phyloP scores from a whole-genome alignment of 2,797 vertebrate species.

The Falco peregrinus region DNA sequence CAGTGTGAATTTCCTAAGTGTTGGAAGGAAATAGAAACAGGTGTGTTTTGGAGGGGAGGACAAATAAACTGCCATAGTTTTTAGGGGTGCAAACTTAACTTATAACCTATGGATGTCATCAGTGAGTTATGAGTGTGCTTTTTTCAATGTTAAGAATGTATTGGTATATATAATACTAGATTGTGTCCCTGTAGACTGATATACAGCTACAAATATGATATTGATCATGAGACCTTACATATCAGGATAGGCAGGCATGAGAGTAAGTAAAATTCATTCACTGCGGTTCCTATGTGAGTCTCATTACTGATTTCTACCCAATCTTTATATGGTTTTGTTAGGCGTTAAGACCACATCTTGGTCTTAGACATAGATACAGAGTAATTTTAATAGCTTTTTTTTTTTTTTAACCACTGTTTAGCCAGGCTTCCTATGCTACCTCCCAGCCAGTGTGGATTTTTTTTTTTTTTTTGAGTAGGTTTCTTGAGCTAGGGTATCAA shows the following conservation, averaged over 20 bases:
- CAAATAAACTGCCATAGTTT: not conserved
- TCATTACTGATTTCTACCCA: not conserved
- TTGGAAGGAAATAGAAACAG: not conserved
- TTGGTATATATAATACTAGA: not conserved
- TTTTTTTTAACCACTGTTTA: not conserved
- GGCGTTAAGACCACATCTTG: not conserved
- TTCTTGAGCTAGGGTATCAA: slow-evolving; percentile 26
- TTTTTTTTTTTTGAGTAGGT: not conserved
- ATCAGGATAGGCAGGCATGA: not conserved
- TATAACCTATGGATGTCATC: not conserved
- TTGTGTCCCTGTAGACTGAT: not conserved
- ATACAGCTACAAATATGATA: not conserved
- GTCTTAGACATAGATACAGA: not conserved
- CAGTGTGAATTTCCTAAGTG: not conserved
- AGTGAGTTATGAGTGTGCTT: not conserved
- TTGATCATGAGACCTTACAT: not conserved
- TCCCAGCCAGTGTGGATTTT: not conserved
- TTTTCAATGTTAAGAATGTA: not conserved
- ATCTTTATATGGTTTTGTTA: not conserved
- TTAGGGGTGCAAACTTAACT: not conserved
- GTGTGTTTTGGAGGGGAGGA: not conserved
- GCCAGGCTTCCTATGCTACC: not conserved
- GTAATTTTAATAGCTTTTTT: not conserved
- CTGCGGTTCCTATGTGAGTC: not conserved
- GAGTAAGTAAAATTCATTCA: not conserved